Conservation (phyloP, 2,888 invertebrate genomes). For the Cryptocheilus praepositus region DNA sequence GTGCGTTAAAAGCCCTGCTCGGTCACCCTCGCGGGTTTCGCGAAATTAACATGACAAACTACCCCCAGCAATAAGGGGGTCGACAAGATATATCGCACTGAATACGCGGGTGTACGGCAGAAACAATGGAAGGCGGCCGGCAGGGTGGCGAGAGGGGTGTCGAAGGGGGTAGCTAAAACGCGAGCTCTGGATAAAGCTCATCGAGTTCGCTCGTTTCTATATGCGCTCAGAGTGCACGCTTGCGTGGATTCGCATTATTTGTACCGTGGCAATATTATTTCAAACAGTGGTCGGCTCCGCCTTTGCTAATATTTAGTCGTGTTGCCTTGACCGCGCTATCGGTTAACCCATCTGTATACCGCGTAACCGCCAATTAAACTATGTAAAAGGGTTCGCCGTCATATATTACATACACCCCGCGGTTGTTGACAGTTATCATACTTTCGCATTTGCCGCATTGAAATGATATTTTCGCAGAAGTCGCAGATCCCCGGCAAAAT, state of each 20-base stretch:
- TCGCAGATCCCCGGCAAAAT: no score
- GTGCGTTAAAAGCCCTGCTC: slow-evolving; percentile 73
- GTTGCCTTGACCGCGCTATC: neutral
- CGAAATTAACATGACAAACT: slow-evolving; percentile 76
- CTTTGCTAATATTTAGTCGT: slow-evolving; percentile 32
- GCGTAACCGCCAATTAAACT: slow-evolving; percentile 2
- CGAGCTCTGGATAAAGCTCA: slow-evolving; percentile 42
- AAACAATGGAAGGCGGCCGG: slow-evolving; percentile 69
- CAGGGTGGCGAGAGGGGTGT: slow-evolving; percentile 34
- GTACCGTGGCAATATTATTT: slow-evolving; percentile 30
- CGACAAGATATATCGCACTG: slow-evolving; percentile 72
- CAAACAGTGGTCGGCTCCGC: neutral
- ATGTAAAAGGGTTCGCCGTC: neutral
- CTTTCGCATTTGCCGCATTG: no score
- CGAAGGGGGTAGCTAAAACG: slow-evolving; percentile 43
- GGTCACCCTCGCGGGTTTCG: slow-evolving; percentile 69
- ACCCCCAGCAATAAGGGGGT: slow-evolving; percentile 75
- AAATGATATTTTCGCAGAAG: no score
- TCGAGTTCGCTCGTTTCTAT: slow-evolving; percentile 21
- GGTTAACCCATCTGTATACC: neutral
- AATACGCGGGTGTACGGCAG: slow-evolving; percentile 72
- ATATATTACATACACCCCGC: no score
- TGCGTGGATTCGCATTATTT: slow-evolving; percentile 37
- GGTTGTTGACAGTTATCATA: no score
- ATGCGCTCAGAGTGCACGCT: neutral